Evolutionary conservation across 1,140 invertebrate species (phyloP).

Genomic region (Augochlora pura): DNA sequence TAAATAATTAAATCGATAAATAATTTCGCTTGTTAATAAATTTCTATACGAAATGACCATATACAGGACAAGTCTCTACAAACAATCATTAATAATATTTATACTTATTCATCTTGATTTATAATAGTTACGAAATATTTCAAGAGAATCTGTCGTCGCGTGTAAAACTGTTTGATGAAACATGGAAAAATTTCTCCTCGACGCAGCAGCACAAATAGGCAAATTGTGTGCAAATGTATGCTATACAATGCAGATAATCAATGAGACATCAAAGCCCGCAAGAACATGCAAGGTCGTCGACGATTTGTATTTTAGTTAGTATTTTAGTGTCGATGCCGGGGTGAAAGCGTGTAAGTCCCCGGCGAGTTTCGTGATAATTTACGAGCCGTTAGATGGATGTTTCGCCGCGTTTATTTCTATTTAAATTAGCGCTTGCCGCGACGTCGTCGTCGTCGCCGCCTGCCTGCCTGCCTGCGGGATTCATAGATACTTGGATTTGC

Average conservation of each 20-base stretch:
- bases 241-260: neutral
- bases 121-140: no score
- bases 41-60: no score
- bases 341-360: neutral
- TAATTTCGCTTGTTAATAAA: no score
- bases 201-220: no score
- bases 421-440: slow-evolving; percentile 33
- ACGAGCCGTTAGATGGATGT: slow-evolving; percentile 4
- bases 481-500: slow-evolving; percentile 44
- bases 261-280: neutral
- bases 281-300: neutral
- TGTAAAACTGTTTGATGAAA: no score
- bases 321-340: neutral
- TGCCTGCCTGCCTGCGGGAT: slow-evolving; percentile 36
- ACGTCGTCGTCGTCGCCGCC: neutral
- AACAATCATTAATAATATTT: no score
- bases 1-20: no score
- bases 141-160: no score
- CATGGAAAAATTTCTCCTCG: no score
- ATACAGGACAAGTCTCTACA: no score
- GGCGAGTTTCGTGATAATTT: slow-evolving; percentile 13
- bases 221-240: no score
- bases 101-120: no score
- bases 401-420: slow-evolving; percentile 44
- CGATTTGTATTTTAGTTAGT: slow-evolving; percentile 12